phyloP scores from a whole-genome alignment of 2,888 invertebrate genomes.

The Athrips mouffetella region DNA sequence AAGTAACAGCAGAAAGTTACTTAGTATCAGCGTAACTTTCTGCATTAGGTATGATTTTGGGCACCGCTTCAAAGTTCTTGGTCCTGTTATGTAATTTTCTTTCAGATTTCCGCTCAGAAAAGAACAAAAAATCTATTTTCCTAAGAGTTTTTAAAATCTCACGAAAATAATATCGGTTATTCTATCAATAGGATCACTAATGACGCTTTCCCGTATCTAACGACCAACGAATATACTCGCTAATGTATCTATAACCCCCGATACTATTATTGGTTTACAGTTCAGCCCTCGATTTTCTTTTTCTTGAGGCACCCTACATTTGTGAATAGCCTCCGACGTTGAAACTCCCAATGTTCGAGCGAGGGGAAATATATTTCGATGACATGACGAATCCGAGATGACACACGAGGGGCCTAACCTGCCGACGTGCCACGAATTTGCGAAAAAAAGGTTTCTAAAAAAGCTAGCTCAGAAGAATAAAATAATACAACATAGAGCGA shows the following conservation, averaged over 20 bases:
- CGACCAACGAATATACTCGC: too few relatives aligned
- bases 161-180: too few relatives aligned
- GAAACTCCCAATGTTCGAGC: constrained; percentile 46
- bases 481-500: too few relatives aligned
- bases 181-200: too few relatives aligned
- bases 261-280: constrained; percentile 36
- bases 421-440: constrained; percentile 20
- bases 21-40: too few relatives aligned
- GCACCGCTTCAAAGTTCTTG: too few relatives aligned
- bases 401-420: constrained; percentile 44
- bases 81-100: background rate
- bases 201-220: too few relatives aligned
- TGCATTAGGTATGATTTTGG: too few relatives aligned
- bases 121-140: too few relatives aligned
- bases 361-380: constrained; percentile 72
- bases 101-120: background rate
- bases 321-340: constrained; percentile 69
- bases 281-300: constrained; percentile 41
- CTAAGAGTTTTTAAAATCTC: too few relatives aligned
- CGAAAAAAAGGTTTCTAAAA: background rate
- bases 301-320: constrained; percentile 47
- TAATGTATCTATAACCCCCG: background rate
- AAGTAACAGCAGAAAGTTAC: too few relatives aligned
- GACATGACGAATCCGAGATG: constrained; percentile 70
- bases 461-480: too few relatives aligned